These are phyloP conservation scores for Pollenia griseotomentosa DNA, from an alignment of 2,888 invertebrate species.

Conservation along the genomic window DNA sequence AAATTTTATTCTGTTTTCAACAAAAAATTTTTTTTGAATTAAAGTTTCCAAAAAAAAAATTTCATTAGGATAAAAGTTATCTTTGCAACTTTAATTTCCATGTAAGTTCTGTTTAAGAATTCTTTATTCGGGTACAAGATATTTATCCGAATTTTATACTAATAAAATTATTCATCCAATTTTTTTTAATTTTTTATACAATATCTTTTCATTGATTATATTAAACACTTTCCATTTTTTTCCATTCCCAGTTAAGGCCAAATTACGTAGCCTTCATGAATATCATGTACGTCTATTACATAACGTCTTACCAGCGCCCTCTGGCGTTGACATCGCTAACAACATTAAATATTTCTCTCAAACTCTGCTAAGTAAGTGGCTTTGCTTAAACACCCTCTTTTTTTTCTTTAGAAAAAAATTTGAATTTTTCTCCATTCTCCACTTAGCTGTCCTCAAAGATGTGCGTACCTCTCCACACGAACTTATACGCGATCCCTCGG, in stretches of 20 bases:
- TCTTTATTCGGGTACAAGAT: no score
- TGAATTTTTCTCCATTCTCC: not conserved
- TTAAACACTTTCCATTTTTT: not conserved
- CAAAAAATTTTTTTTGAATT: no score
- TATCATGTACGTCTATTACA: conserved; percentile 96
- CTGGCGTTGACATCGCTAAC: conserved; percentile 97
- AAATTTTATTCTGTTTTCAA: not conserved
- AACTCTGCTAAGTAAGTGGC: conserved; percentile 94
- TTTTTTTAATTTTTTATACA: not conserved
- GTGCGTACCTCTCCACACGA: conserved; percentile 96
- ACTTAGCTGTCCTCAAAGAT: conserved; percentile 96
- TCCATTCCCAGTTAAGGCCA: conserved; percentile 93
- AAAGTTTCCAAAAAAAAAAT: no score
- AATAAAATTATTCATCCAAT: not conserved
- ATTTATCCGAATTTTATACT: no score
- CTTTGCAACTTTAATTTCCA: no score
- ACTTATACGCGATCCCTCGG: conserved; percentile 94
- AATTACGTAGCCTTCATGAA: conserved; percentile 98
- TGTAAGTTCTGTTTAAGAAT: no score
- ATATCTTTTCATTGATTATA: not conserved
- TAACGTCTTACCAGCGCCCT: conserved; percentile 95
- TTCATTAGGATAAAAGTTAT: no score
- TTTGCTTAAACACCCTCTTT: rapidly evolving
- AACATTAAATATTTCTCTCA: conserved; percentile 99
- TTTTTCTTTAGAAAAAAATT: not conserved